phyloP scores from a whole-genome alignment of 2,888 invertebrate genomes.

The Aricia artaxerxes region DNA sequence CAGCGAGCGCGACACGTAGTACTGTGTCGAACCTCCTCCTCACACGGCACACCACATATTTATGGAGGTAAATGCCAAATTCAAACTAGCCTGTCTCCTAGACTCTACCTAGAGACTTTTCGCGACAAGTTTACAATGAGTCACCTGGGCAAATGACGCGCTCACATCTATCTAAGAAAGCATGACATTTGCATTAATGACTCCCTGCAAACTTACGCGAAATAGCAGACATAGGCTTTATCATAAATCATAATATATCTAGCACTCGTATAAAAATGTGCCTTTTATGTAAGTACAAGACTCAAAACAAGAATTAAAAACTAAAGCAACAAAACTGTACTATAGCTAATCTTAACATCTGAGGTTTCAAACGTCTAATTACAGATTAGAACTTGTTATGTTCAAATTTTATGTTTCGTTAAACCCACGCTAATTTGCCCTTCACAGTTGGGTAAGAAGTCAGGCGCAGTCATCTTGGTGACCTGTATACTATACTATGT shows the following conservation, averaged over 20 bases:
- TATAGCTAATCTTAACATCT: background rate
- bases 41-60: background rate
- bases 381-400: constrained; percentile 12
- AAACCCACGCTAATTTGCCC: constrained; percentile 26
- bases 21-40: background rate
- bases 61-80: background rate
- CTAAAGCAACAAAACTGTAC: background rate
- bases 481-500: constrained; percentile 8
- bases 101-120: background rate
- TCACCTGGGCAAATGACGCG: background rate
- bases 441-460: constrained; percentile 31
- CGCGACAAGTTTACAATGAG: background rate
- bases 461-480: constrained; percentile 19
- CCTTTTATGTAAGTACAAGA: background rate
- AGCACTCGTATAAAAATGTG: too few species aligned
- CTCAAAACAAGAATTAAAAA: constrained; percentile 2
- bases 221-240: background rate
- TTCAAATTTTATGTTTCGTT: constrained; percentile 28
- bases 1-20: background rate
- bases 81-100: background rate
- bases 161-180: background rate
- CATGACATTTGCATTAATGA: background rate
- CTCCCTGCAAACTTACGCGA: background rate
- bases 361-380: constrained; percentile 21
- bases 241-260: too few species aligned